Base-by-base conservation (phyloP, 2,888 invertebrate species). In the Ophion obscuratus region DNA sequence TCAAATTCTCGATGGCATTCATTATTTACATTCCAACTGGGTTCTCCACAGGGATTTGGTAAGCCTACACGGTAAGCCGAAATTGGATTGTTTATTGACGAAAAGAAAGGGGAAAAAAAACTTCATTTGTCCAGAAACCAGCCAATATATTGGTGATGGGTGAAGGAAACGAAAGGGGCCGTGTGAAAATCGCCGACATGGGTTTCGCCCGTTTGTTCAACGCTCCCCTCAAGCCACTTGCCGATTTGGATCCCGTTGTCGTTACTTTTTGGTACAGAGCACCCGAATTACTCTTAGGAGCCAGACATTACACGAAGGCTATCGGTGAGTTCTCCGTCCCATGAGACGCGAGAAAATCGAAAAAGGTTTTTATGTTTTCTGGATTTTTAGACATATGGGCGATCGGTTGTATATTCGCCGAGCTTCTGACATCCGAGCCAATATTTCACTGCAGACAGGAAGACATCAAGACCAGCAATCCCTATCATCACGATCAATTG, bases 251-350 rank as follows among this genome's bases (percentile, higher is more conserved):
- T 95, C 99, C 99, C 6, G 99, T 99, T 2, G 99, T 99, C 66
- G 99, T 99, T 2, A 99, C 99, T 88, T 99, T 99, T 95, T 99
- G 99, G 99, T 99, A 99, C 94, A 96, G 99, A 92, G 99, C 99
- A 2, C 99, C 99, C 0, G 99, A 99, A 94, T 94, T 99, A 82
- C 94, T 99, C 73, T 95, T 99, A 36, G 99, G 98, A 27, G 99
- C 99, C 47, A 96, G 99, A 84, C 99, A 99, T 96, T 99, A 99
- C 92, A 99, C 99, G 5, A 99, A 99, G 95, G 99, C 99, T 86
- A 99, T 99, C 91, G 98, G 98, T 98, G 95, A 81, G 79, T 87
- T 14, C 7, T 44, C 4, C 31, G 11, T 0, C n/a, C 27, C 17
- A 17, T 61, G 17, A 14, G 6, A 9, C 40, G 1, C 9, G 40